Conservation (phyloP, 1,140 invertebrate genomes). For the Drosophila seguyi region DNA sequence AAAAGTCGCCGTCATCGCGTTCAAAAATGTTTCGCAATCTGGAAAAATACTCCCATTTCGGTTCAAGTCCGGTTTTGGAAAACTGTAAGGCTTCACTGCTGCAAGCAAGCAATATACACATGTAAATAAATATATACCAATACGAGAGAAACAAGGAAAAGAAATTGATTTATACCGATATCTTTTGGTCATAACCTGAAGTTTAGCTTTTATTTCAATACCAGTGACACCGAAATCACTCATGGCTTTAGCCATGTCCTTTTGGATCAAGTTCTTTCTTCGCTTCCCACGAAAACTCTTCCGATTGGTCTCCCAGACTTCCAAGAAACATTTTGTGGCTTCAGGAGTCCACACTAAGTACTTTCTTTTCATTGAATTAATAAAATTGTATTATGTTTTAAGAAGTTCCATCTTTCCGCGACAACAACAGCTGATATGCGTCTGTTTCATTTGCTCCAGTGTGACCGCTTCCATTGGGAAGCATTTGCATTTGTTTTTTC, state of each 20-base stretch:
- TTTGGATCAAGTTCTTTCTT: background rate
- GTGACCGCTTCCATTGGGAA: no score
- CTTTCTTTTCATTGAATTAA: background rate
- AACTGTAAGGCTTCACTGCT: conserved; percentile 1
- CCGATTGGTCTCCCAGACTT: background rate
- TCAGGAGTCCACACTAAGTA: background rate
- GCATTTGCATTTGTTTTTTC: no score
- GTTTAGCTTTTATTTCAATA: conserved; percentile 3
- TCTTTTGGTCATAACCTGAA: conserved; percentile 12
- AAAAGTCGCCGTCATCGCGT: background rate
- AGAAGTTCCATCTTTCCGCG: background rate
- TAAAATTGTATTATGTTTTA: background rate
- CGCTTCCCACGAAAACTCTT: background rate
- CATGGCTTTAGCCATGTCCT: background rate
- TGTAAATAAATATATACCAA: no score
- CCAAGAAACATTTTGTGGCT: background rate
- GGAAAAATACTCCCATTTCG: background rate
- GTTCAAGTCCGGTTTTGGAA: background rate
- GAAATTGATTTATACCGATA: conserved; percentile 6
- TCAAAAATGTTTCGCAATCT: conserved; percentile 1
- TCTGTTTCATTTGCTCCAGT: background rate
- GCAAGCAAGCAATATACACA: no score
- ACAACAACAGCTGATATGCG: background rate
- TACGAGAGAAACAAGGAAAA: no score
- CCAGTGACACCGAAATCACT: background rate